Evolutionary conservation across 2,888 invertebrate genomes (phyloP).

Genomic region (Seira ritae): DNA sequence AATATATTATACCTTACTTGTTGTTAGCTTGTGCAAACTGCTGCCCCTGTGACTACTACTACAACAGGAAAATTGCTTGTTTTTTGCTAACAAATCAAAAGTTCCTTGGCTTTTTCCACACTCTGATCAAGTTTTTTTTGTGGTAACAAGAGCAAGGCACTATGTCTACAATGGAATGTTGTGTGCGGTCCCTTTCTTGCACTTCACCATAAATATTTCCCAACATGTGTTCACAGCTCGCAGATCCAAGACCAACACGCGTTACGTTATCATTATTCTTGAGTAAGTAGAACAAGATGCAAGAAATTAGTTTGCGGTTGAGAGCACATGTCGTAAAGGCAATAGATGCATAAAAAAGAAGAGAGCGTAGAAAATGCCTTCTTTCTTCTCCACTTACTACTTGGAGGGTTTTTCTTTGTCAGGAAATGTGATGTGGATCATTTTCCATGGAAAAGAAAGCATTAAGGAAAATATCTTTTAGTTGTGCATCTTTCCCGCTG

Average conservation of each 20-base stretch:
- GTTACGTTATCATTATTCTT: constrained; percentile 4
- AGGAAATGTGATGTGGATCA: background rate
- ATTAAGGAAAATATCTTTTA: too few relatives aligned
- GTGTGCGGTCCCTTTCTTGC: background rate
- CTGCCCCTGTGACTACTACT: background rate
- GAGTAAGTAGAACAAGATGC: background rate
- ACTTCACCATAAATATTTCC: background rate
- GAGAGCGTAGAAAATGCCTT: background rate
- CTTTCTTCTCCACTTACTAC: background rate
- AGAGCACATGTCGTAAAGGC: constrained; percentile 13
- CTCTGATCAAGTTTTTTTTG: background rate
- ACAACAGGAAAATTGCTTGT: constrained; percentile 24
- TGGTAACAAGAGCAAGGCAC: background rate
- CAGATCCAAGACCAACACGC: background rate
- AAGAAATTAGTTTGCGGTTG: background rate
- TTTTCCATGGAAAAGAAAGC: background rate
- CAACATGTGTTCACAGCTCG: constrained; percentile 17
- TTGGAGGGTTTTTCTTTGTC: too few relatives aligned
- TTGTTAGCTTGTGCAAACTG: background rate
- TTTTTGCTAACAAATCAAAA: constrained; percentile 1
- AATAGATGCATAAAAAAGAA: background rate
- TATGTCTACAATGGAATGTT: background rate
- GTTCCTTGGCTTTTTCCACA: background rate
- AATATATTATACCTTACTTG: background rate
- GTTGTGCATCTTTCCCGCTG: background rate